A percentile compares a stretch with the other conserved stretches of the same genome.
phyloP scores from a whole-genome alignment of 1,140 invertebrate genomes.

The Pseudomyrmex sp. region DNA sequence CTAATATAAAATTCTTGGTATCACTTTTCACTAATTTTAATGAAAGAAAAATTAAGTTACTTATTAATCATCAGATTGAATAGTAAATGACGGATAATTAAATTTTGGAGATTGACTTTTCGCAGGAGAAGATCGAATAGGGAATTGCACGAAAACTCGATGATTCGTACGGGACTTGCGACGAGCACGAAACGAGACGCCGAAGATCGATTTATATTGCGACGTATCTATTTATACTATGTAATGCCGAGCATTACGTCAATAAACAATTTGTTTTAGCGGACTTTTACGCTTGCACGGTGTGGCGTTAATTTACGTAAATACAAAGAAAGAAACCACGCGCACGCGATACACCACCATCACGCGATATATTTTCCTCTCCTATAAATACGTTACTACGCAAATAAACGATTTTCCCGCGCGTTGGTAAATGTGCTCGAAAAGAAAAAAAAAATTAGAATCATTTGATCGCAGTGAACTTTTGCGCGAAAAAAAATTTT shows the following conservation, averaged over 20 bases:
- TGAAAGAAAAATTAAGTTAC: neutral
- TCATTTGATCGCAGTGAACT: neutral
- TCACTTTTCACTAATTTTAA: neutral
- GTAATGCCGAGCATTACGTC: constrained; percentile 27
- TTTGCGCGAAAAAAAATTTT: constrained; percentile 40
- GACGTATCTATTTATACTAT: constrained; percentile 39
- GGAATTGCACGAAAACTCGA: constrained; percentile 10
- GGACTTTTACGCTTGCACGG: constrained; percentile 21
- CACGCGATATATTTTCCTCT: neutral
- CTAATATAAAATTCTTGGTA: neutral
- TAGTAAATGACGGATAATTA: constrained; percentile 40
- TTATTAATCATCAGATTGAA: neutral
- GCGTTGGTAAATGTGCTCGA: neutral
- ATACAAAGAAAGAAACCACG: constrained; percentile 5
- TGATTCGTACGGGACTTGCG: constrained; percentile 12
- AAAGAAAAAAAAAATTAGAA: neutral
- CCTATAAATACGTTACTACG: neutral
- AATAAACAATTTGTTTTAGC: constrained; percentile 5
- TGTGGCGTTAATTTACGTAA: neutral
- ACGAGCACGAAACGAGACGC: constrained; percentile 8
- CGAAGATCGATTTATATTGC: constrained; percentile 20
- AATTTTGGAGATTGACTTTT: constrained; percentile 35
- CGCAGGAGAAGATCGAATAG: constrained; percentile 26
- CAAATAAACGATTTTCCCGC: constrained; percentile 31
- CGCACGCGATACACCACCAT: neutral